These are phyloP conservation scores for Hyppa rectilinea DNA, from an alignment of 2,888 invertebrate genomes.

Conservation along the genomic window DNA sequence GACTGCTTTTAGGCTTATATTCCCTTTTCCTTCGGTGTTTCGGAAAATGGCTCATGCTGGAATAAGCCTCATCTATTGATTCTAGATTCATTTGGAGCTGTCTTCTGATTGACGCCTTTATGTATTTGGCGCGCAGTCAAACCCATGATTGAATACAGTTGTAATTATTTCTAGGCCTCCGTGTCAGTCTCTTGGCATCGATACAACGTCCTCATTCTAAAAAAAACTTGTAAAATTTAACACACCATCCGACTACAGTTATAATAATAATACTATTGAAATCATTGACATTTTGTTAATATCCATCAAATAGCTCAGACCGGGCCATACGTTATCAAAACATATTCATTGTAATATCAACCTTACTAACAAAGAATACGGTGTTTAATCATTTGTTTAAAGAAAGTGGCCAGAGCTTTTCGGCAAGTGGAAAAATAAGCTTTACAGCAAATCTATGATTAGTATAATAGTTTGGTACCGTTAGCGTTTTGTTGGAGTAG, in stretches of 20 bases:
- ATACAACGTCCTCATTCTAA: conserved; percentile 46
- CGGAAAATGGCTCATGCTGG: background rate
- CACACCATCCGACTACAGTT: conserved; percentile 58
- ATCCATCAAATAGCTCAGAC: conserved; percentile 54
- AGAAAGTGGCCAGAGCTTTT: conserved; percentile 19
- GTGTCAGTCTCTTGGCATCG: conserved; percentile 31
- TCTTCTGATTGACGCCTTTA: background rate
- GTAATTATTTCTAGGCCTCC: conserved; percentile 19
- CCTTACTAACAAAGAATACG: background rate
- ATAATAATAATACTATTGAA: conserved; percentile 62
- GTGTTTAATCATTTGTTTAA: conserved; percentile 3
- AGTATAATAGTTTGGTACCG: conserved; percentile 46
- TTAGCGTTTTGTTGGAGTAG: conserved; percentile 39
- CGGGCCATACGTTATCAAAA: conserved; percentile 14
- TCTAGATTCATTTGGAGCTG: too few relatives aligned
- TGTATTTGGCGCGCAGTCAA: conserved; percentile 43
- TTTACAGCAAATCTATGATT: conserved; percentile 55
- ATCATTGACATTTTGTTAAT: conserved; percentile 66
- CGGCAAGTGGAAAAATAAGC: conserved; percentile 30
- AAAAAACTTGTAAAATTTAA: conserved; percentile 59
- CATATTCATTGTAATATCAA: conserved; percentile 6
- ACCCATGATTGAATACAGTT: conserved; percentile 20
- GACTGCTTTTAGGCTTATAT: too few relatives aligned
- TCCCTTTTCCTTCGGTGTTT: background rate
- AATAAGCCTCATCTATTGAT: background rate